Evolutionary conservation across 1,140 invertebrate genomes (phyloP).

Genomic region (Pentalonia nigronervosa): DNA sequence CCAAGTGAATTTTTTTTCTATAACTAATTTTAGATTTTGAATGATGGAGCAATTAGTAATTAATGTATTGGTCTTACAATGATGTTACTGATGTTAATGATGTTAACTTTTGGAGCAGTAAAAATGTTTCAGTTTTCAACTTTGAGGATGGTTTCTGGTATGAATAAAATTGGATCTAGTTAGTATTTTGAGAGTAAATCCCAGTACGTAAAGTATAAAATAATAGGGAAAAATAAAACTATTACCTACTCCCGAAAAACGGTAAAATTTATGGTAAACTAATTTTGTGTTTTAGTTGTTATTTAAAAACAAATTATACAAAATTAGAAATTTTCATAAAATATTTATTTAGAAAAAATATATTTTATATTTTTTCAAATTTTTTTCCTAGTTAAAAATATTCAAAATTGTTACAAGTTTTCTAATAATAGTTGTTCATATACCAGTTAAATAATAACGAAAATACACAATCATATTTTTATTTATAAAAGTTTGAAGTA

Average conservation of each 20-base stretch:
- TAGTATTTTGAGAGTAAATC: background rate
- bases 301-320: background rate
- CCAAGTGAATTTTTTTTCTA: background rate
- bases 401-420: too few species aligned
- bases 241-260: too few species aligned
- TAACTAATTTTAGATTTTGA: too few species aligned
- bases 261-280: background rate
- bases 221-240: too few species aligned
- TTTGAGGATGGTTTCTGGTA: background rate
- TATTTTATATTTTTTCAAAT: too few species aligned
- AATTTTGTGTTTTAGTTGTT: background rate
- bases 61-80: too few species aligned
- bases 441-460: background rate
- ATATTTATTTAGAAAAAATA: background rate
- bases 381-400: too few species aligned
- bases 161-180: background rate
- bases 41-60: too few species aligned
- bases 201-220: too few species aligned
- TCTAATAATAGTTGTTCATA: background rate
- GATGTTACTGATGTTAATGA: too few species aligned
- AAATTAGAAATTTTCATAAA: background rate
- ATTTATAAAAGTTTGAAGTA: background rate
- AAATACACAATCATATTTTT: background rate
- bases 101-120: too few species aligned
- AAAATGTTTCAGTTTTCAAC: background rate